These are phyloP conservation scores for Rotaria sp. DNA, from an alignment of 2,888 invertebrate species.

Conservation along the genomic window DNA sequence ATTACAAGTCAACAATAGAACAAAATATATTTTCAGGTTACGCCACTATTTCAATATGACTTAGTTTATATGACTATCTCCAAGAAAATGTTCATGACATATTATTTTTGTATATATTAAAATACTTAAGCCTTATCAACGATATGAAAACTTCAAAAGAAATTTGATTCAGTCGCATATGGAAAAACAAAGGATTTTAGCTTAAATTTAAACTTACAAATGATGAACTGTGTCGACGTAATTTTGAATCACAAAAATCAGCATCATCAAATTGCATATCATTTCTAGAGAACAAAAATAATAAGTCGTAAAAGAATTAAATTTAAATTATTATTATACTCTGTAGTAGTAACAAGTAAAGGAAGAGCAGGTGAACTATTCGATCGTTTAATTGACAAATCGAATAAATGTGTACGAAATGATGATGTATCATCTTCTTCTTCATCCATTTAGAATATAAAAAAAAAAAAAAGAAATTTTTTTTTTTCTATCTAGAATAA, in stretches of 20 bases:
- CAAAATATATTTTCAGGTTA: too few relatives aligned
- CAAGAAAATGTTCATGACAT: too few relatives aligned
- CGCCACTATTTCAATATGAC: too few relatives aligned
- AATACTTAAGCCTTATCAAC: too few relatives aligned
- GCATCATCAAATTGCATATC: constrained; percentile 25
- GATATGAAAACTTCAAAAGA: too few relatives aligned
- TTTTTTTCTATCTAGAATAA: background rate
- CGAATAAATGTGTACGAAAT: background rate
- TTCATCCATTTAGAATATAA: background rate
- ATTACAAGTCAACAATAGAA: too few relatives aligned
- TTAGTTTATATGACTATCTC: too few relatives aligned
- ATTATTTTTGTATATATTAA: too few relatives aligned
- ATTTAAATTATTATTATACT: background rate
- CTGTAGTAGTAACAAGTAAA: background rate
- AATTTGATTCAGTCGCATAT: too few relatives aligned
- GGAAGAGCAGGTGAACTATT: constrained; percentile 26
- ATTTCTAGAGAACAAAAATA: background rate
- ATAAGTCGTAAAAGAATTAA: background rate
- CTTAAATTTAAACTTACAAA: background rate
- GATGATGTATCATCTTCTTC: constrained; percentile 19
- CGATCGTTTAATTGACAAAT: constrained; percentile 14
- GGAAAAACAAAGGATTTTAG: too few relatives aligned
- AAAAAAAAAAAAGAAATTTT: background rate
- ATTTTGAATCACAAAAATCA: background rate
- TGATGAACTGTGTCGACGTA: constrained; percentile 14